phyloP scores from a whole-genome alignment of 2,888 invertebrate species.

The Neocrepidodera transversa region DNA sequence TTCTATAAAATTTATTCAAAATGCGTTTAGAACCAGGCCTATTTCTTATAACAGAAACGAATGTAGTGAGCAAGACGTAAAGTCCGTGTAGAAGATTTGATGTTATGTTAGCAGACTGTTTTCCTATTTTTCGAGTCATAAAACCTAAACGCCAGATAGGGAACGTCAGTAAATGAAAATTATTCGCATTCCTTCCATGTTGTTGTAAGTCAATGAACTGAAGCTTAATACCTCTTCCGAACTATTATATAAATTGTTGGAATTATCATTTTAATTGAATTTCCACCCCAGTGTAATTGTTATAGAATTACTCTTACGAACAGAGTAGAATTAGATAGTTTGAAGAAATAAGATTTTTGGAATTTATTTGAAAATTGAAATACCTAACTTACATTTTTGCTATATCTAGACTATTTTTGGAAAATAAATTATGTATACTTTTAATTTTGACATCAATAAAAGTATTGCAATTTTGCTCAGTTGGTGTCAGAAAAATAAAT shows the following conservation, averaged over 20 bases:
- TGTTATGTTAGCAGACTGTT: slow-evolving; percentile 24
- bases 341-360: too few relatives aligned
- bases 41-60: background rate
- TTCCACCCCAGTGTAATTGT: slow-evolving; percentile 5
- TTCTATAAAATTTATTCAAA: too few relatives aligned
- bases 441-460: too few relatives aligned
- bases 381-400: too few relatives aligned
- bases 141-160: slow-evolving; percentile 21
- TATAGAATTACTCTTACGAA: slow-evolving; percentile 1
- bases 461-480: too few relatives aligned
- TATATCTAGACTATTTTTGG: too few relatives aligned
- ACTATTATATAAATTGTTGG: slow-evolving; percentile 11
- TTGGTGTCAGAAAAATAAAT: too few relatives aligned
- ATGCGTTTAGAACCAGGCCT: slow-evolving; percentile 1
- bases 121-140: slow-evolving; percentile 21
- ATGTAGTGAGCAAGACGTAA: slow-evolving; percentile 8
- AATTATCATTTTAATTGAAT: slow-evolving; percentile 18
- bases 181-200: slow-evolving; percentile 17
- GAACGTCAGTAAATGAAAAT: slow-evolving; percentile 21
- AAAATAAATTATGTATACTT: too few relatives aligned
- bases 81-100: slow-evolving; percentile 17
- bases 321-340: too few relatives aligned
- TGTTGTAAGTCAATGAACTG: slow-evolving; percentile 19
- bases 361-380: too few relatives aligned
- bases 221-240: slow-evolving; percentile 18